Conservation (phyloP, 1,140 invertebrate species). For the Fopius arisanus region DNA sequence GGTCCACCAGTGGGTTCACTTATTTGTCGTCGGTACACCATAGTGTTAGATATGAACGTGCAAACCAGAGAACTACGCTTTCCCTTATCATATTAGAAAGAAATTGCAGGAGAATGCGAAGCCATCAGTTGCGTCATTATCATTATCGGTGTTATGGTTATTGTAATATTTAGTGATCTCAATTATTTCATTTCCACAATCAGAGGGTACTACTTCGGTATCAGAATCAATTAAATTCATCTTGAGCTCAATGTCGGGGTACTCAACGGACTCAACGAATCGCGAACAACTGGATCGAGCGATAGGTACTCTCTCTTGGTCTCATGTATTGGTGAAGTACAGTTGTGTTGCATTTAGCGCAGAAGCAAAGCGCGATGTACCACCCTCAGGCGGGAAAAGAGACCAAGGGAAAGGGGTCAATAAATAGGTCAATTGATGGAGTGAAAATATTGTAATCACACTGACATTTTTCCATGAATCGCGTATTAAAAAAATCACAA, state of each 20-base stretch:
- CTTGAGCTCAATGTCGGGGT: background rate
- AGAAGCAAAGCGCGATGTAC: slow-evolving; percentile 11
- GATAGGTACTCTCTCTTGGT: background rate
- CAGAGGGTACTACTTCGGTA: background rate
- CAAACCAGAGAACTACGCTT: background rate
- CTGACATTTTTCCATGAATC: background rate
- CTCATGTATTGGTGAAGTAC: background rate
- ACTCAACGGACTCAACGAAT: background rate
- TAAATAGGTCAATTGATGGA: slow-evolving; percentile 3
- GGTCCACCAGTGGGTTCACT: slow-evolving; percentile 51
- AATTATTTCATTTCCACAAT: background rate
- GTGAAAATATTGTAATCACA: background rate
- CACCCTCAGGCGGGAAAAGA: background rate
- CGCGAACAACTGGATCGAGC: slow-evolving; percentile 1
- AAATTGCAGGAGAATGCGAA: background rate
- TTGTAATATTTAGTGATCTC: background rate
- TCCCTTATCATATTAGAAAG: background rate
- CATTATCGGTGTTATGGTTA: background rate
- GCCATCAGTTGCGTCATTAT: background rate
- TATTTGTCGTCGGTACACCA: slow-evolving; percentile 55
- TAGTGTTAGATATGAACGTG: slow-evolving; percentile 30
- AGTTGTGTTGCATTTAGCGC: slow-evolving; percentile 8
- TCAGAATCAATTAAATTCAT: background rate
- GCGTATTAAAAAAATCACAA: too few relatives aligned
- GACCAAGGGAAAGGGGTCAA: background rate